A percentile compares a stretch with the other conserved stretches of the same genome.
Evolutionary conservation across 2,888 invertebrate genomes (phyloP).

Genomic region (Seira musarum): DNA sequence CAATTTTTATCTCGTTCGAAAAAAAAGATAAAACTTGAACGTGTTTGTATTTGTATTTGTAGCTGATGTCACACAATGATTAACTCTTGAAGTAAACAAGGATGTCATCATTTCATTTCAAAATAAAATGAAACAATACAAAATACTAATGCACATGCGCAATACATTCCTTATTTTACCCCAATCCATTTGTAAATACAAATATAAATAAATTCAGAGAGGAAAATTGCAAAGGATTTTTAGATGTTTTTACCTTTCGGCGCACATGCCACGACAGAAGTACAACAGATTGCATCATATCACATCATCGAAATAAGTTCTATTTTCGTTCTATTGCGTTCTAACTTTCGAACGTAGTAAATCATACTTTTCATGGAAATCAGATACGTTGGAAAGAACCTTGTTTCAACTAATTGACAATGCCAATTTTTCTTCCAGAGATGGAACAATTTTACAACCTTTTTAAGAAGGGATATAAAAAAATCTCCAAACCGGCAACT

Average conservation of each 20-base stretch:
- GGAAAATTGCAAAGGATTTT: constrained; percentile 5
- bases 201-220: too few relatives aligned
- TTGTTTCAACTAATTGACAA: too few relatives aligned
- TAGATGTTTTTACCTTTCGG: not conserved
- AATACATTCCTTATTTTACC: too few relatives aligned
- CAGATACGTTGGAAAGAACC: too few relatives aligned
- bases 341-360: constrained; percentile 34
- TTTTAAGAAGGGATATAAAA: too few relatives aligned
- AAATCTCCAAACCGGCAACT: too few relatives aligned
- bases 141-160: too few relatives aligned
- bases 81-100: constrained; percentile 34
- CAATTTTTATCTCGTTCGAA: not conserved
- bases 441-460: too few relatives aligned
- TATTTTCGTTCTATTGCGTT: constrained; percentile 8
- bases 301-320: not conserved
- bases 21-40: not conserved
- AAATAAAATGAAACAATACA: constrained; percentile 21
- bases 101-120: constrained; percentile 1
- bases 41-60: not conserved
- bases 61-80: constrained; percentile 49
- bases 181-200: too few relatives aligned
- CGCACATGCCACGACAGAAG: too few relatives aligned
- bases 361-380: constrained; percentile 11
- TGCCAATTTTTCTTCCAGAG: too few relatives aligned
- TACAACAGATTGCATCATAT: not conserved